phyloP scores from a whole-genome alignment of 2,888 invertebrate genomes.

The Acanthosepion lycidas region DNA sequence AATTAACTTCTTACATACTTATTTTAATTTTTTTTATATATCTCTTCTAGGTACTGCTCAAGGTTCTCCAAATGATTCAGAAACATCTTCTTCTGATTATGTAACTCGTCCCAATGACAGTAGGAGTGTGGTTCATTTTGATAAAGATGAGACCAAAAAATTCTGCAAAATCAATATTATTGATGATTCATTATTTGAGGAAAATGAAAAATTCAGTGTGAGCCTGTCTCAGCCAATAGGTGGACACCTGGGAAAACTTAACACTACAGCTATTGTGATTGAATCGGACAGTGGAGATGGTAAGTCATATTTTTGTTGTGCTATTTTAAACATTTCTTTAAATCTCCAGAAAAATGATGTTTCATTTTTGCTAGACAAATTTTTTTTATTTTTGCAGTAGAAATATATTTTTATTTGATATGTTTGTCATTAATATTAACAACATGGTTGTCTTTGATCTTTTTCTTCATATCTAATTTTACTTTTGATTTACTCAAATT shows the following conservation, averaged over 20 bases:
- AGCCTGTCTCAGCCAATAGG: slow-evolving; percentile 68
- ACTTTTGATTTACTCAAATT: too few relatives aligned
- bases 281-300: slow-evolving; percentile 71
- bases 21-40: background rate
- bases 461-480: too few relatives aligned
- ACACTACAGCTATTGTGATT: slow-evolving; percentile 66
- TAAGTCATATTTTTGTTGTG: slow-evolving; percentile 55
- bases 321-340: too few relatives aligned
- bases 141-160: slow-evolving; percentile 64
- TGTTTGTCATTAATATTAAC: too few relatives aligned
- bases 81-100: slow-evolving; percentile 73
- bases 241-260: slow-evolving; percentile 65
- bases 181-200: slow-evolving; percentile 74
- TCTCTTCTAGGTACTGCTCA: slow-evolving; percentile 67
- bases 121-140: slow-evolving; percentile 68
- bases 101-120: slow-evolving; percentile 69
- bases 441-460: too few relatives aligned
- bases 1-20: background rate
- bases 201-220: slow-evolving; percentile 70
- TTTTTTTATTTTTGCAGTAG: too few relatives aligned
- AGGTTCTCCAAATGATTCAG: slow-evolving; percentile 68
- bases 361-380: too few relatives aligned
- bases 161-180: slow-evolving; percentile 71
- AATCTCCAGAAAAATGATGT: background rate
- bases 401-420: too few relatives aligned